phyloP scores from a whole-genome alignment of 2,797 vertebrate genomes.

The Sebastes diaconus region DNA sequence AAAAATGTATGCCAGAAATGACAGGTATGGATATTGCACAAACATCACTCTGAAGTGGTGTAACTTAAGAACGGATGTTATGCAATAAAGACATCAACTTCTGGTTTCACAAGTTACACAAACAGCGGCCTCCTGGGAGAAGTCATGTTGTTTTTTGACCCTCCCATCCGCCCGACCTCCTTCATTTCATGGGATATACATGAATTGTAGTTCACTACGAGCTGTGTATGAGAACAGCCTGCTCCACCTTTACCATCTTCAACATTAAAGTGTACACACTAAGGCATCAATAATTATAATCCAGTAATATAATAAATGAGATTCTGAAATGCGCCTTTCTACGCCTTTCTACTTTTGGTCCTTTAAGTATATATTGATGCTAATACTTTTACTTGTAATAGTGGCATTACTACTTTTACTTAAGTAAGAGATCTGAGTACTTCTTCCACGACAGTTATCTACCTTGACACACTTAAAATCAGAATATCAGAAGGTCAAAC shows the following conservation, averaged over 20 bases:
- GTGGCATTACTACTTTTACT: neutral
- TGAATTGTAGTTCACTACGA: no score
- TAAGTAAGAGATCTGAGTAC: neutral
- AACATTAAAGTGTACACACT: neutral
- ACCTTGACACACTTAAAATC: neutral
- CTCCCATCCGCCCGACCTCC: no score
- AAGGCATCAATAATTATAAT: neutral
- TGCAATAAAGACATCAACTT: no score
- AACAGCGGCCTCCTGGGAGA: no score
- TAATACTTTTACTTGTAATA: neutral
- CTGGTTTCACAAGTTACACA: no score
- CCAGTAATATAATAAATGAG: neutral
- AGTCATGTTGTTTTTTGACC: no score
- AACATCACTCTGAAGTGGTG: slow-evolving; percentile 11
- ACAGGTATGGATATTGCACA: slow-evolving; percentile 39
- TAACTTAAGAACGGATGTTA: no score
- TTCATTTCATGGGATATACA: no score
- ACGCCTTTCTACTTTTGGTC: neutral
- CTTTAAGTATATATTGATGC: neutral
- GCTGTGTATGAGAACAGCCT: no score
- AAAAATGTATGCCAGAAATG: slow-evolving; percentile 3
- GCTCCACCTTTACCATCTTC: neutral
- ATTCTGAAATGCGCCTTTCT: neutral
- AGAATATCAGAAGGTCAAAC: neutral
- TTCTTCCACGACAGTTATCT: neutral